A percentile compares a stretch with the other conserved stretches of the same genome.
These are phyloP conservation scores for Dendronephthya gigantea DNA, from an alignment of 64 coral and sea anemone species.

Conservation along the genomic window DNA sequence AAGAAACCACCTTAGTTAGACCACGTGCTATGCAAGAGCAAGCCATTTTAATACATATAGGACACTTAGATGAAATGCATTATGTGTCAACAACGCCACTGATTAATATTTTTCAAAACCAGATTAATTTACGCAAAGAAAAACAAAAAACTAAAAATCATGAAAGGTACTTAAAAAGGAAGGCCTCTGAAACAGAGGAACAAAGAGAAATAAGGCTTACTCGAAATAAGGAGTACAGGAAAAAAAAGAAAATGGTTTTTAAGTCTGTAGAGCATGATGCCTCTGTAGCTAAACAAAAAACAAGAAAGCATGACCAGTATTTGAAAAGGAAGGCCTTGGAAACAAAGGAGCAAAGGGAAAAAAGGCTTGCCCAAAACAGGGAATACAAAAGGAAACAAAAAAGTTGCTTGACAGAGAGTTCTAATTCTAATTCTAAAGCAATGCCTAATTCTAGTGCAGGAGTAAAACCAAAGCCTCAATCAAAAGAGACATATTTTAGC, in stretches of 20 bases:
- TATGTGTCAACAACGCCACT: background rate
- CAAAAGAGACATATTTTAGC: slow-evolving; percentile 3
- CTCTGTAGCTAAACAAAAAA: background rate
- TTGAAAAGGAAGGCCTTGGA: background rate
- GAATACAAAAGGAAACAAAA: background rate
- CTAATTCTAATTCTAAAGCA: background rate
- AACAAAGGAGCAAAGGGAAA: background rate
- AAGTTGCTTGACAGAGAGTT: background rate
- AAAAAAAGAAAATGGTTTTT: too few relatives aligned
- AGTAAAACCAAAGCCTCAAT: background rate
- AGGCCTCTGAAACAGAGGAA: background rate
- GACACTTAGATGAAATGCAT: background rate
- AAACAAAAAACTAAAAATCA: background rate
- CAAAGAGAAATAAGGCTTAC: background rate
- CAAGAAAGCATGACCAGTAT: background rate
- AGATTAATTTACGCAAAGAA: background rate
- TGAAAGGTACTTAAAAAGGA: background rate
- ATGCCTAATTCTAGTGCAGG: background rate
- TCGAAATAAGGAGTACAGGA: too few relatives aligned
- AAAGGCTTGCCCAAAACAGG: background rate
- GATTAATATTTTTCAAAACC: background rate
- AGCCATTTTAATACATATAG: background rate
- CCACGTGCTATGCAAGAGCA: background rate
- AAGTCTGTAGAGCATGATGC: too few relatives aligned
- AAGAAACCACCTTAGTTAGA: background rate